phyloP scores from a whole-genome alignment of 2,113 vertebrate genomes.

The Ameiurus melas region DNA sequence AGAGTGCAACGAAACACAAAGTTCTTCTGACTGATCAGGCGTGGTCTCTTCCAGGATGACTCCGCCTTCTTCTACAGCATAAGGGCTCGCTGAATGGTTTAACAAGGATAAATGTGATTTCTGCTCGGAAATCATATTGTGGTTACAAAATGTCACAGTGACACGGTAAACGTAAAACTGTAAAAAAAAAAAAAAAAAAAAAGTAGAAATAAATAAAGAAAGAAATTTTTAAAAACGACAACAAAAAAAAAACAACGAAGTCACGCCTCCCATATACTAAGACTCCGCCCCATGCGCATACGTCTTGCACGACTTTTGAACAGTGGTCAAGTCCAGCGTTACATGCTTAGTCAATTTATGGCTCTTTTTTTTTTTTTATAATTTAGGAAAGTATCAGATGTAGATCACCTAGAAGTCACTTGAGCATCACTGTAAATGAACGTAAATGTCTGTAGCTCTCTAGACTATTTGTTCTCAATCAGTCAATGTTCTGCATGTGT shows the following conservation, averaged over 20 bases:
- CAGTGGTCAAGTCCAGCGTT: too few species aligned
- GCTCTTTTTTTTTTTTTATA: too few species aligned
- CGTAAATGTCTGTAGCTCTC: too few species aligned
- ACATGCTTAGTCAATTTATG: too few species aligned
- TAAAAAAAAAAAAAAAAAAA: background rate
- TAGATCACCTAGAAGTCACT: too few species aligned
- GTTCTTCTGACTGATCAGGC: background rate
- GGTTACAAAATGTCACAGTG: background rate
- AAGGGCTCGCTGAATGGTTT: background rate
- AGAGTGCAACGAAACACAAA: background rate
- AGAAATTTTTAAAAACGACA: background rate
- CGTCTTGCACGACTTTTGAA: too few species aligned
- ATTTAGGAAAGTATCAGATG: too few species aligned
- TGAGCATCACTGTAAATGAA: too few species aligned
- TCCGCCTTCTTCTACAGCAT: background rate
- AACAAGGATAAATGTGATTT: background rate
- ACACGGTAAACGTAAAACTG: background rate
- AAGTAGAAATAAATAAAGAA: too few species aligned
- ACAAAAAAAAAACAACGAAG: too few species aligned
- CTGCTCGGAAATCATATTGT: conserved; percentile 36
- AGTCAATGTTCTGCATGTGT: too few species aligned
- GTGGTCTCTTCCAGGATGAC: background rate
- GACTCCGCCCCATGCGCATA: background rate
- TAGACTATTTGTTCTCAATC: too few species aligned
- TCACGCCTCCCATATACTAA: background rate